These are phyloP conservation scores for Nylanderia fulva DNA, from an alignment of 1,140 invertebrate species.

Conservation along the genomic window DNA sequence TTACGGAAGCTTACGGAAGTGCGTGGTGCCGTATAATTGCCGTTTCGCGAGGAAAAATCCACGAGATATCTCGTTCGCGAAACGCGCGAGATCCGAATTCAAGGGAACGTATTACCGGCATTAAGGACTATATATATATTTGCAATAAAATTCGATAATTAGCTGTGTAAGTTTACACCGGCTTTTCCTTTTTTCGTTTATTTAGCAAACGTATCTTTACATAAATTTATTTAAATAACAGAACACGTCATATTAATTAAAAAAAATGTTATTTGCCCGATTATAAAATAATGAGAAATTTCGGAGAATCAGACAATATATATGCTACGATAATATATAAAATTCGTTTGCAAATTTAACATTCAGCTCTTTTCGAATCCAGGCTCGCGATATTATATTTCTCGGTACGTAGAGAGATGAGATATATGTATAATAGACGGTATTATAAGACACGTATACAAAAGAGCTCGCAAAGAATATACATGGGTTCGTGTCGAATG, in stretches of 20 bases:
- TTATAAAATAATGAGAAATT: not conserved
- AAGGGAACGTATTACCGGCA: not conserved
- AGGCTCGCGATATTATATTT: not conserved
- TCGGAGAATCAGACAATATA: not conserved
- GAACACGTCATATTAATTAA: no score
- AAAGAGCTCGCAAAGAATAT: slow-evolving; percentile 1
- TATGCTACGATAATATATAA: not conserved
- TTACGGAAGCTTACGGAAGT: slow-evolving; percentile 44
- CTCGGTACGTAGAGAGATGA: no score
- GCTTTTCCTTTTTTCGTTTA: no score
- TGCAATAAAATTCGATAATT: no score
- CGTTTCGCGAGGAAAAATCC: slow-evolving; percentile 5
- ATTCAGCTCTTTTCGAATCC: not conserved
- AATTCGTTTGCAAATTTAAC: slow-evolving; percentile 3
- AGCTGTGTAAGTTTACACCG: no score
- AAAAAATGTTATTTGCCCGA: no score
- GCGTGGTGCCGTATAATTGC: slow-evolving; percentile 19
- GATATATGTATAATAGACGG: not conserved
- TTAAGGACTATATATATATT: no score
- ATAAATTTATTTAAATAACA: no score
- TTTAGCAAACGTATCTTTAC: no score
- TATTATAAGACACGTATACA: not conserved
- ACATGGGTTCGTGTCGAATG: not conserved
- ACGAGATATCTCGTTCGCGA: not conserved
- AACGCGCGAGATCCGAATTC: not conserved